These are phyloP conservation scores for Agrochola lychnidis DNA, from an alignment of 2,888 invertebrate genomes.

Conservation along the genomic window DNA sequence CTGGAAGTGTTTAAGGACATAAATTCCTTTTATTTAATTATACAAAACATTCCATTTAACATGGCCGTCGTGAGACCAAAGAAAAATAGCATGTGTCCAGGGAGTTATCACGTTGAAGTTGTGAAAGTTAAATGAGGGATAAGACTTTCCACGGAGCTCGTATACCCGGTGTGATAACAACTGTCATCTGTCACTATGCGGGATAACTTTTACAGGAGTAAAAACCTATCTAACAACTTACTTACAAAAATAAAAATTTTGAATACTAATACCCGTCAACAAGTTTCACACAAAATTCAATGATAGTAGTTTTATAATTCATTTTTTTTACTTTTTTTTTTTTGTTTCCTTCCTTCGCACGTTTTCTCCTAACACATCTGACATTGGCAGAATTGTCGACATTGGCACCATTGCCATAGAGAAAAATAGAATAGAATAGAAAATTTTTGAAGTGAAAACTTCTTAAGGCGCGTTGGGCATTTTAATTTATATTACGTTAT, in stretches of 20 bases:
- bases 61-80: constrained; percentile 30
- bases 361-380: too few species aligned
- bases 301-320: too few species aligned
- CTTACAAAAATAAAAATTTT: background rate
- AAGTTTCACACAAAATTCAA: too few species aligned
- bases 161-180: constrained; percentile 31
- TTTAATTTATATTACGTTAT: too few species aligned
- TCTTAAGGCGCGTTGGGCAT: too few species aligned
- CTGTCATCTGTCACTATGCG: constrained; percentile 45
- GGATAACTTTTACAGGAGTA: constrained; percentile 9
- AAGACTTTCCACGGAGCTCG: constrained; percentile 37
- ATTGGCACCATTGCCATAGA: too few species aligned
- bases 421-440: too few species aligned
- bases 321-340: too few species aligned
- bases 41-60: constrained; percentile 26
- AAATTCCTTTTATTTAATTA: constrained; percentile 32
- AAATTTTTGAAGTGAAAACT: too few species aligned
- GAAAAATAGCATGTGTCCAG: constrained; percentile 52
- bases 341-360: too few species aligned
- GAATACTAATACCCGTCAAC: too few species aligned
- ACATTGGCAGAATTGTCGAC: too few species aligned
- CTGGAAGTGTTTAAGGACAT: constrained; percentile 1
- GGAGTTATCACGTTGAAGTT: constrained; percentile 45
- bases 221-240: constrained; percentile 1
- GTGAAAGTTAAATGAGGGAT: constrained; percentile 57